These are phyloP conservation scores for Orthosia incerta DNA, from an alignment of 2,888 invertebrate species.

Conservation along the genomic window DNA sequence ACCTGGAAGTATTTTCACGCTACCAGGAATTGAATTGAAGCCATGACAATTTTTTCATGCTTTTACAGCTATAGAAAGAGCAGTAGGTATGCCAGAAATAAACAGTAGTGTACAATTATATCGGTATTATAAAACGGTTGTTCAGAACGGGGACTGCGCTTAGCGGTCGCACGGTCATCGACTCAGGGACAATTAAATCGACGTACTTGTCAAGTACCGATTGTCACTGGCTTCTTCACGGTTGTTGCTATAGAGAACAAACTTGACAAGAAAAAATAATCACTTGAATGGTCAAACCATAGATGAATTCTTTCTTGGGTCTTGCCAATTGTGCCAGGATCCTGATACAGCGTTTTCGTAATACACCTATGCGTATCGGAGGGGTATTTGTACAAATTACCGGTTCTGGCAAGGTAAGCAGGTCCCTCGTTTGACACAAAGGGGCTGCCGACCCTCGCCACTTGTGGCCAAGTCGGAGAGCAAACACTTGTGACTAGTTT, in stretches of 20 bases:
- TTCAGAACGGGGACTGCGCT: conserved; percentile 70
- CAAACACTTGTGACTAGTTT: conserved; percentile 80
- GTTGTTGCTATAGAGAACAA: conserved; percentile 40
- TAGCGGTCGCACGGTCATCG: conserved; percentile 85
- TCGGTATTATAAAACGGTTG: conserved; percentile 57
- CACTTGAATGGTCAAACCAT: not conserved
- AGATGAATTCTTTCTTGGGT: conserved; percentile 26
- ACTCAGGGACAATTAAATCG: conserved; percentile 84
- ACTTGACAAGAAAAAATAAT: conserved; percentile 12
- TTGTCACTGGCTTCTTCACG: conserved; percentile 65
- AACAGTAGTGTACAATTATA: conserved; percentile 55
- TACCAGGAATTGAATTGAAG: not conserved
- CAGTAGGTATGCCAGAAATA: conserved; percentile 25
- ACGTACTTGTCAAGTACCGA: conserved; percentile 75
- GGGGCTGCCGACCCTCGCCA: conserved; percentile 80
- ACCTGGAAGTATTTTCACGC: not conserved
- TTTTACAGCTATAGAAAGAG: not conserved
- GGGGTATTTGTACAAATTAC: conserved; percentile 83
- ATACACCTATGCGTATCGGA: conserved; percentile 37
- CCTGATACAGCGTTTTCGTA: conserved; percentile 56
- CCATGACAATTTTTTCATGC: not conserved
- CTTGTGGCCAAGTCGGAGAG: conserved; percentile 80
- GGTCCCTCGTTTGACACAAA: conserved; percentile 76
- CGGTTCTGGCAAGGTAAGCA: conserved; percentile 78
- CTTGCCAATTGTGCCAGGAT: conserved; percentile 36